Conservation (phyloP, 2,113 vertebrate genomes). For the Pungitius pungitius region DNA sequence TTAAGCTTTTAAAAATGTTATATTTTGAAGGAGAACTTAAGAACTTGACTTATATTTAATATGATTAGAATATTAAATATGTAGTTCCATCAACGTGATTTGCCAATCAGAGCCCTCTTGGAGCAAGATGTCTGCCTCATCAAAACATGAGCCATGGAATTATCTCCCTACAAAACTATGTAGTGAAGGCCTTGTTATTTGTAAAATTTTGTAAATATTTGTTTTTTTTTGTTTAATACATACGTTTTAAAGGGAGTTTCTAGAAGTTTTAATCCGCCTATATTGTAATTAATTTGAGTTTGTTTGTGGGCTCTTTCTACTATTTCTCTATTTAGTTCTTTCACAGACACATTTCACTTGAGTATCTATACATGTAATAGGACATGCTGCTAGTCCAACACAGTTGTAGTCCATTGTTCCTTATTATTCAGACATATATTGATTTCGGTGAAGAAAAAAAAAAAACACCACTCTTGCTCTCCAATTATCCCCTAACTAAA, state of each 20-base stretch:
- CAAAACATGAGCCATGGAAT: constrained; percentile 7
- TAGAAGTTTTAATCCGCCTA: constrained; percentile 21
- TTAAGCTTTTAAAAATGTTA: neutral
- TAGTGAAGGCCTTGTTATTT: constrained; percentile 33
- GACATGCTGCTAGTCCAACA: constrained; percentile 6
- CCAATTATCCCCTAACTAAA: constrained; percentile 45
- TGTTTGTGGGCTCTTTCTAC: constrained; percentile 17
- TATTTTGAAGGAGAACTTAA: neutral
- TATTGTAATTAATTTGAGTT: constrained; percentile 3
- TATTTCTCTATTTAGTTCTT: neutral
- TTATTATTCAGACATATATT: constrained; percentile 25
- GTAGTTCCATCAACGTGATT: neutral
- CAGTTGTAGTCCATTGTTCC: constrained; percentile 20
- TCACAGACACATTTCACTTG: neutral
- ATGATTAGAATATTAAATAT: constrained; percentile 1
- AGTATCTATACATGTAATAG: neutral
- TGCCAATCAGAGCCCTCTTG: neutral
- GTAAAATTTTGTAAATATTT: neutral
- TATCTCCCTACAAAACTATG: neutral
- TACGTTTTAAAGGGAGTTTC: constrained; percentile 17
- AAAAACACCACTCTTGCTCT: constrained; percentile 10
- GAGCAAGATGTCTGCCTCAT: neutral
- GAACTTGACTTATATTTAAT: neutral
- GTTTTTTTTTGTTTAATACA: constrained; percentile 1
- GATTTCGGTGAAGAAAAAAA: constrained; percentile 38